These are phyloP conservation scores for Temnothorax unifasciatus DNA, from an alignment of 2,888 invertebrate genomes.

Conservation along the genomic window DNA sequence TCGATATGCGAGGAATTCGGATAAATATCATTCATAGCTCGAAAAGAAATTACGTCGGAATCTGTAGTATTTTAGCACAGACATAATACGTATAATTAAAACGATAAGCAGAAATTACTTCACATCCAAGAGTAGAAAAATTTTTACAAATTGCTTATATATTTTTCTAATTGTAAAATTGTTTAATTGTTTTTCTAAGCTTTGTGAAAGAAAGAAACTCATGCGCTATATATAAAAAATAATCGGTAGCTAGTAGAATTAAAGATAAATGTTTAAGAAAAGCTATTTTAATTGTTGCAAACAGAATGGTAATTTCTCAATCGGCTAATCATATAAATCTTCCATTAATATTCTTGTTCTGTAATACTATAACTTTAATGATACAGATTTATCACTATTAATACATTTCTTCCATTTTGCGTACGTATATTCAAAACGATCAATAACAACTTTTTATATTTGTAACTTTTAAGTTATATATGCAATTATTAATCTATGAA, in stretches of 20 bases:
- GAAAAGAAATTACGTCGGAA: background rate
- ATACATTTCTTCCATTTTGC: background rate
- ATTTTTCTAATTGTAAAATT: background rate
- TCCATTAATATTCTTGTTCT: background rate
- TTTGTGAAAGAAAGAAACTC: background rate
- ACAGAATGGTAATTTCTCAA: background rate
- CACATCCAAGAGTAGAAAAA: no score
- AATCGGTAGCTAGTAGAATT: background rate
- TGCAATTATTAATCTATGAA: background rate
- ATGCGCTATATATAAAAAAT: background rate
- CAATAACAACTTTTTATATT: background rate
- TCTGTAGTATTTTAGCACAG: background rate
- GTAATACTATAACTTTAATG: background rate
- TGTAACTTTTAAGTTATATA: background rate
- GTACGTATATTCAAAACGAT: background rate
- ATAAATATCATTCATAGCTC: conserved; percentile 13
- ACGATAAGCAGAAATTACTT: background rate
- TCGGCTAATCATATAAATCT: background rate
- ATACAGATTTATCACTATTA: background rate
- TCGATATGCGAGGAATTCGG: conserved; percentile 10
- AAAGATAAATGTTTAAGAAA: background rate
- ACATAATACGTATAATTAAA: background rate
- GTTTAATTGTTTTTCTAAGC: background rate
- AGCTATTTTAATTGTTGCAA: background rate
- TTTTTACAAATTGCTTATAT: no score